Conservation (phyloP, 2,888 invertebrate genomes). For the Sipunculus nudus region DNA sequence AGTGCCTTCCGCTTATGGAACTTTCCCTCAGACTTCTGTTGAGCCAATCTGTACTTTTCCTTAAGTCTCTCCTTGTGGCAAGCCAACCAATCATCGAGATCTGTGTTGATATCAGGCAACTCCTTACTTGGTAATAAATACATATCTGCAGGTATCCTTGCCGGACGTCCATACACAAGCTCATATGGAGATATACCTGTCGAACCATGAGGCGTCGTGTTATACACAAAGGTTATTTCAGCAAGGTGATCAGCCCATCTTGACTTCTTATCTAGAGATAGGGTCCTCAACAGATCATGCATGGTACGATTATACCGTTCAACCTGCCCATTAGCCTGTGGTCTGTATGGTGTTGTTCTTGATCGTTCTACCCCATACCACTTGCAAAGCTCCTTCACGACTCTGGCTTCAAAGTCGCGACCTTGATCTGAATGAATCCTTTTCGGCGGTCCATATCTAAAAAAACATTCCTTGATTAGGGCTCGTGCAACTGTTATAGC, state of each 20-base stretch:
- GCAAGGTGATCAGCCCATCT: conserved; percentile 31
- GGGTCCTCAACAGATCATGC: conserved; percentile 28
- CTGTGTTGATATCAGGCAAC: too few species aligned
- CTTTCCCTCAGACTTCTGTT: too few species aligned
- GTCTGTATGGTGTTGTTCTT: conserved; percentile 23
- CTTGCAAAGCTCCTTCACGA: conserved; percentile 24
- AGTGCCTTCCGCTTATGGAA: too few species aligned
- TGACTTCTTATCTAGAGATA: conserved; percentile 28
- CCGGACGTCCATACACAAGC: too few species aligned
- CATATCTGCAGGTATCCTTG: too few species aligned
- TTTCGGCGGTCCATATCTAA: conserved; percentile 19
- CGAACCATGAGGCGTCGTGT: too few species aligned
- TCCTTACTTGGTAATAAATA: too few species aligned
- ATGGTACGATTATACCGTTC: conserved; percentile 31
- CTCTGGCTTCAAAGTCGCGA: conserved; percentile 9
- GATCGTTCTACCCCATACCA: conserved; percentile 26
- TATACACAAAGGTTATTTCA: too few species aligned
- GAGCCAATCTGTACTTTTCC: too few species aligned
- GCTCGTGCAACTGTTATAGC: conserved; percentile 20
- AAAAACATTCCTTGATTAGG: conserved; percentile 23
- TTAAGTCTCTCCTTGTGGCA: too few species aligned
- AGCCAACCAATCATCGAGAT: too few species aligned
- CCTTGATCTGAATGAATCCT: conserved; percentile 24
- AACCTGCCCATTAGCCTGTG: conserved; percentile 18
- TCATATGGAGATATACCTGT: too few species aligned